These are phyloP conservation scores for Linyphia triangularis DNA, from an alignment of 2,888 invertebrate genomes.

Conservation along the genomic window DNA sequence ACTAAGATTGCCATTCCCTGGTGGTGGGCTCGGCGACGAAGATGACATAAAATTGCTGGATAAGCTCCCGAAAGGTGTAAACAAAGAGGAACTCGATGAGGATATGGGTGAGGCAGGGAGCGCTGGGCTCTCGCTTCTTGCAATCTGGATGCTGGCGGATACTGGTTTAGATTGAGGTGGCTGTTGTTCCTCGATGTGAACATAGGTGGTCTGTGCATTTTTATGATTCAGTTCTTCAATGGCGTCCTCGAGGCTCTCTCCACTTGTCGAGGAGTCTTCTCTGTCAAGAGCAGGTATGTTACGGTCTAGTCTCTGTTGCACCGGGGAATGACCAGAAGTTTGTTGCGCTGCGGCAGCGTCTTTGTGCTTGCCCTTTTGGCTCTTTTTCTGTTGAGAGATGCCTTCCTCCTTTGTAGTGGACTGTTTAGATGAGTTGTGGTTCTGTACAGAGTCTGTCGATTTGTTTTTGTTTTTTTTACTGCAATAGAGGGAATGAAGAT, in stretches of 20 bases:
- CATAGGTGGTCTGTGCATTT: conserved; percentile 68
- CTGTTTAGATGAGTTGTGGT: conserved; percentile 50
- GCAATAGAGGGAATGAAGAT: not conserved
- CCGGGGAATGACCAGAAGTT: conserved; percentile 60
- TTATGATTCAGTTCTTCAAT: conserved; percentile 52
- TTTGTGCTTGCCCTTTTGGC: conserved; percentile 68
- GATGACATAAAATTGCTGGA: conserved; percentile 73
- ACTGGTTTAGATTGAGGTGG: conserved; percentile 57
- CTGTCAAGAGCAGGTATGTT: conserved; percentile 1
- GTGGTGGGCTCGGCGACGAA: conserved; percentile 64
- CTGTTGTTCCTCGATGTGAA: conserved; percentile 61
- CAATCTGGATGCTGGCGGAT: conserved; percentile 69
- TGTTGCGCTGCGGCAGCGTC: conserved; percentile 49
- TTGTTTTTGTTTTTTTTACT: conserved; percentile 72
- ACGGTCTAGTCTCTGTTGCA: conserved; percentile 47
- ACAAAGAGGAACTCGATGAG: conserved; percentile 76
- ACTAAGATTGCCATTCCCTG: conserved; percentile 46
- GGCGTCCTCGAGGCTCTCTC: conserved; percentile 4
- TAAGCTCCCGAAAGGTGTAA: conserved; percentile 74
- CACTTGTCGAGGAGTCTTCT: conserved; percentile 1
- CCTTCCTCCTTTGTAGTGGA: conserved; percentile 37
- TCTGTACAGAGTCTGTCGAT: conserved; percentile 54
- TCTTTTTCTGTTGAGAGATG: conserved; percentile 21
- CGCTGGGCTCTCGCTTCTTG: conserved; percentile 63
- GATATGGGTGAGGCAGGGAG: conserved; percentile 73